Evolutionary conservation across 2,888 invertebrate genomes (phyloP).

Genomic region (Cantharis nigra): DNA sequence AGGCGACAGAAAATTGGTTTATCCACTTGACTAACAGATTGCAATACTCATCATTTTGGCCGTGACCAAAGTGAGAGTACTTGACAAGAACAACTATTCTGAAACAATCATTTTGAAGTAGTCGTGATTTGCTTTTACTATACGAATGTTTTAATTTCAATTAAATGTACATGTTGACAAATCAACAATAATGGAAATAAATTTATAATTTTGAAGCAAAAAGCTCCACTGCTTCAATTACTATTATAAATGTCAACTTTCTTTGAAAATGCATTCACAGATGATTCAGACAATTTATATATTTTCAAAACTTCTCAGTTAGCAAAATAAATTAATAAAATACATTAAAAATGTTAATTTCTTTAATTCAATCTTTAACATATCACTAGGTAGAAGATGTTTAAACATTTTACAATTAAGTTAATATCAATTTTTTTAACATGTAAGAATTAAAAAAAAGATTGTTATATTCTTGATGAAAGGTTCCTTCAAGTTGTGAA

Average conservation of each 20-base stretch:
- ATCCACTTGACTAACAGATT: conserved; percentile 48
- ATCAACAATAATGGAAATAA: background rate
- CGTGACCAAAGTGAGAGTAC: conserved; percentile 41
- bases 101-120: conserved; percentile 38
- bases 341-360: too few relatives aligned
- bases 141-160: background rate
- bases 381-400: too few relatives aligned
- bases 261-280: too few relatives aligned
- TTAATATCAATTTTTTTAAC: too few relatives aligned
- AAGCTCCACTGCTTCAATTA: background rate
- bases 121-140: conserved; percentile 30
- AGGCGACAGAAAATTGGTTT: conserved; percentile 49
- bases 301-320: too few relatives aligned
- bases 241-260: background rate
- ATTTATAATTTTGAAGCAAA: background rate
- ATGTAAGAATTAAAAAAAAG: too few relatives aligned
- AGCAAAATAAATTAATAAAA: too few relatives aligned
- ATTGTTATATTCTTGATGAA: too few relatives aligned
- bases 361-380: too few relatives aligned
- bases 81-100: conserved; percentile 39
- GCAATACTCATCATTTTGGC: conserved; percentile 49
- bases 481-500: too few relatives aligned
- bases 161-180: background rate
- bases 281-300: too few relatives aligned
- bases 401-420: too few relatives aligned